Percentiles rank a stretch among this genome's conserved stretches.
These are phyloP conservation scores for Lamellibrachia luymesi DNA, from an alignment of 1,140 invertebrate species.

Conservation along the genomic window DNA sequence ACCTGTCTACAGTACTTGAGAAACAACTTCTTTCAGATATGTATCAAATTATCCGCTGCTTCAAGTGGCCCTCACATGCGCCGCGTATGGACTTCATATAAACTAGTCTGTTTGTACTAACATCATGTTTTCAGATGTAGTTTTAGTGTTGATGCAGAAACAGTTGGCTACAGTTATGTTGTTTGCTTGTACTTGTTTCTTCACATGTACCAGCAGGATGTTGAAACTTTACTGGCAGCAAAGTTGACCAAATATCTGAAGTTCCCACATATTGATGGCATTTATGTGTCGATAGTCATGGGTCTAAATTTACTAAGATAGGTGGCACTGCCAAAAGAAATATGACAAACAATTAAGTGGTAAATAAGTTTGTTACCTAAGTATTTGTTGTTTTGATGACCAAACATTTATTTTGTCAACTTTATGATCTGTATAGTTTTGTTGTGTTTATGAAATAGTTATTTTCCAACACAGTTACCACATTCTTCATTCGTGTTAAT, in stretches of 20 bases:
- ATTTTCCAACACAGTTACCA: background rate
- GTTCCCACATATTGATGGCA: background rate
- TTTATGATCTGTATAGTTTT: background rate
- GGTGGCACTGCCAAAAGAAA: no score
- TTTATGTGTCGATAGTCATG: background rate
- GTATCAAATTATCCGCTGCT: background rate
- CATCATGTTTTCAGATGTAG: background rate
- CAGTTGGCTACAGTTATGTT: background rate
- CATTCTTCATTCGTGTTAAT: background rate
- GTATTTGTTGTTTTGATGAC: background rate
- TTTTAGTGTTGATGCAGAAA: background rate
- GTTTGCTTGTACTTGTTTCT: background rate
- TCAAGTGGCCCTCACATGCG: background rate
- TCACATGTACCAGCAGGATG: background rate
- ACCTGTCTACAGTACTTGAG: no score
- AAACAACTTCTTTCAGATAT: background rate
- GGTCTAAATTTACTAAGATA: background rate
- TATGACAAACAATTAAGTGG: background rate
- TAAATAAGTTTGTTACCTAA: background rate
- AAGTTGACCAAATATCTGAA: background rate
- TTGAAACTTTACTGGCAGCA: background rate
- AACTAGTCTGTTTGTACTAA: background rate
- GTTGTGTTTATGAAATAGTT: background rate
- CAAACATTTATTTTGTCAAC: background rate
- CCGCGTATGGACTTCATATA: background rate